phyloP scores from a whole-genome alignment of 2,797 vertebrate species.

The Myripristis jacobus region DNA sequence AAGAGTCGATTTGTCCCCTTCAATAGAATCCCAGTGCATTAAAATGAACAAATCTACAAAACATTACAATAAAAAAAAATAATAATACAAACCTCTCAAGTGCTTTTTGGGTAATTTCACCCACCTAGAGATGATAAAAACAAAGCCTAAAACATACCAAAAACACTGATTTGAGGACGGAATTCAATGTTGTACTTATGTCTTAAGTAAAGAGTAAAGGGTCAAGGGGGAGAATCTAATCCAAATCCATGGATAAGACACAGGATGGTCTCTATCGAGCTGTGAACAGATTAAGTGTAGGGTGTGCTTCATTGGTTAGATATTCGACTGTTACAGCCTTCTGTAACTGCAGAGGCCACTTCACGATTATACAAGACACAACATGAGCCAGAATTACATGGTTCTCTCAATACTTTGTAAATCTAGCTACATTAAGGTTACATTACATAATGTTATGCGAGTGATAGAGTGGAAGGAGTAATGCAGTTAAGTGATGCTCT shows the following conservation, averaged over 20 bases:
- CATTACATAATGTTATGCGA: not conserved
- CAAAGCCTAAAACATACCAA: not conserved
- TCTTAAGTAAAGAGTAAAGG: not conserved
- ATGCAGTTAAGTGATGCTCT: not conserved
- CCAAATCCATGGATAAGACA: not conserved
- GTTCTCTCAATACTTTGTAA: not conserved
- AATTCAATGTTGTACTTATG: not conserved
- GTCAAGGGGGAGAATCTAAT: not conserved
- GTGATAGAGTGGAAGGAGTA: not conserved
- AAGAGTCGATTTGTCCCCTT: constrained; percentile 17
- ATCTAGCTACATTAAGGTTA: not conserved
- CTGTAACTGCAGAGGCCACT: not conserved
- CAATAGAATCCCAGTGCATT: constrained; percentile 47
- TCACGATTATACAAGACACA: not conserved
- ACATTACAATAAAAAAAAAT: not conserved
- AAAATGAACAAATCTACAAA: constrained; percentile 40
- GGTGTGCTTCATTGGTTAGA: no score
- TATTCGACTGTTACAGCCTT: not conserved
- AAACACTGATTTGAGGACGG: not conserved
- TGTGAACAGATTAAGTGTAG: no score
- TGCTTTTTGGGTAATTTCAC: constrained; percentile 22
- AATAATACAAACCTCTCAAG: constrained; percentile 27
- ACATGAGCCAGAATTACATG: not conserved
- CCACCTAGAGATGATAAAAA: constrained; percentile 26
- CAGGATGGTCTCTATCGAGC: not conserved